These are phyloP conservation scores for Phyto melanocephala DNA, from an alignment of 2,888 invertebrate species.

Conservation along the genomic window DNA sequence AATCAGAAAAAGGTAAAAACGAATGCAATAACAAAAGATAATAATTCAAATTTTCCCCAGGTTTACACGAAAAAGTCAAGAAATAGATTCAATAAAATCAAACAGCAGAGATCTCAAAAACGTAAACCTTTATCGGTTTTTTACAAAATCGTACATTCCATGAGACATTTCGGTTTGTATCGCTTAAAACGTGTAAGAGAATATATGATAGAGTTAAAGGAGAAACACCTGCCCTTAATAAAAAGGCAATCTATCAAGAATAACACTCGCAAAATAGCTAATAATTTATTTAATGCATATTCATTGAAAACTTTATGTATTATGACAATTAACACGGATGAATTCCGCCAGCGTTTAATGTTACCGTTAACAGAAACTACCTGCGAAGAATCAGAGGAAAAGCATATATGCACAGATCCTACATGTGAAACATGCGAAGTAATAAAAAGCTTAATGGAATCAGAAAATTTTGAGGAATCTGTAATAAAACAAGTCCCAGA, in stretches of 20 bases:
- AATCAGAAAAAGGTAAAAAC: constrained; percentile 35
- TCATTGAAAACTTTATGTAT: constrained; percentile 70
- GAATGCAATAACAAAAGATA: neutral
- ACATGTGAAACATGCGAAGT: constrained; percentile 59
- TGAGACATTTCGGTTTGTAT: constrained; percentile 25
- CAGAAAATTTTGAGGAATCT: constrained; percentile 36
- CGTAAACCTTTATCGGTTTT: constrained; percentile 63
- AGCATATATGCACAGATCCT: constrained; percentile 55
- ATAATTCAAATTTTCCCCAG: constrained; percentile 63
- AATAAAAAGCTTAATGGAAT: constrained; percentile 53
- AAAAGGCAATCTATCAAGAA: constrained; percentile 70
- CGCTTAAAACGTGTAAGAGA: constrained; percentile 61
- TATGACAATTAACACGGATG: constrained; percentile 68
- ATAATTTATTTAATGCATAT: constrained; percentile 65
- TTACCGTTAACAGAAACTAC: neutral
- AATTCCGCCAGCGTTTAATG: constrained; percentile 66
- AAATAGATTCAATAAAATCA: constrained; percentile 45
- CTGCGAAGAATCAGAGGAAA: constrained; percentile 15
- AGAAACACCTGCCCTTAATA: constrained; percentile 71
- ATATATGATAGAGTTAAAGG: constrained; percentile 65
- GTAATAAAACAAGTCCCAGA: constrained; percentile 10
- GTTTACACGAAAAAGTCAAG: constrained; percentile 61
- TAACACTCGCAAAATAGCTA: constrained; percentile 21
- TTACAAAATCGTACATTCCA: constrained; percentile 68
- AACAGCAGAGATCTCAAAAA: neutral